Percentiles rank a stretch among this genome's conserved stretches.
These are phyloP conservation scores for Scopus umbretta DNA, from an alignment of 2,113 vertebrate species.

Conservation along the genomic window DNA sequence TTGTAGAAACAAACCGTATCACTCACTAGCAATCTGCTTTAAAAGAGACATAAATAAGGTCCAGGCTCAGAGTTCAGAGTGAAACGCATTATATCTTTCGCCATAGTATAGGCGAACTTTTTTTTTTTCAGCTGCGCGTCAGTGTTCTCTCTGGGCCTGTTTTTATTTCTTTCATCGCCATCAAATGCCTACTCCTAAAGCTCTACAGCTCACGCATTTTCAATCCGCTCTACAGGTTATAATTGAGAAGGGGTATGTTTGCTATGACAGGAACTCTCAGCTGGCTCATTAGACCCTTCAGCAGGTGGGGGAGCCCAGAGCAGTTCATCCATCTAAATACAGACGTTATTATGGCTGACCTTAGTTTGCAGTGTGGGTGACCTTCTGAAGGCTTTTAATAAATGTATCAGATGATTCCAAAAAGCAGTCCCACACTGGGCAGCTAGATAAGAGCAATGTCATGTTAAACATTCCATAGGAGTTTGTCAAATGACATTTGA, in stretches of 20 bases:
- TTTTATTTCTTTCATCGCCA: conserved; percentile 45
- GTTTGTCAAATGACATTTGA: neutral
- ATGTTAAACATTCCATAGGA: conserved; percentile 17
- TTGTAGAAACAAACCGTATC: neutral
- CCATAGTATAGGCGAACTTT: neutral
- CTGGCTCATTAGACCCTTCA: conserved; percentile 30
- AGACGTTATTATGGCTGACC: conserved; percentile 28
- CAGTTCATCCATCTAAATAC: conserved; percentile 7
- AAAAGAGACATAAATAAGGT: neutral
- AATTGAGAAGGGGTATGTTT: neutral
- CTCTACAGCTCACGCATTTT: neutral
- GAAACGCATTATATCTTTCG: neutral
- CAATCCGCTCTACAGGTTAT: neutral
- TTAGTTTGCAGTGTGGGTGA: neutral
- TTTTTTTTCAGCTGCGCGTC: neutral
- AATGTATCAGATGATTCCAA: neutral
- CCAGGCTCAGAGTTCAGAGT: neutral
- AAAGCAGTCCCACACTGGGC: neutral
- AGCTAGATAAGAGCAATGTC: conserved; percentile 24
- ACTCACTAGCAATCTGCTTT: neutral
- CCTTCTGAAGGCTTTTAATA: conserved; percentile 5
- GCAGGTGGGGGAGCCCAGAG: conserved; percentile 45
- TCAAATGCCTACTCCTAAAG: neutral
- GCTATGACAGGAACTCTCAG: conserved; percentile 24
- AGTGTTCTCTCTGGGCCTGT: neutral